Evolutionary conservation across 2,888 invertebrate species (phyloP), one percentile per base, ranked within the genome.

Genomic region (Protonemura montana): DNA sequence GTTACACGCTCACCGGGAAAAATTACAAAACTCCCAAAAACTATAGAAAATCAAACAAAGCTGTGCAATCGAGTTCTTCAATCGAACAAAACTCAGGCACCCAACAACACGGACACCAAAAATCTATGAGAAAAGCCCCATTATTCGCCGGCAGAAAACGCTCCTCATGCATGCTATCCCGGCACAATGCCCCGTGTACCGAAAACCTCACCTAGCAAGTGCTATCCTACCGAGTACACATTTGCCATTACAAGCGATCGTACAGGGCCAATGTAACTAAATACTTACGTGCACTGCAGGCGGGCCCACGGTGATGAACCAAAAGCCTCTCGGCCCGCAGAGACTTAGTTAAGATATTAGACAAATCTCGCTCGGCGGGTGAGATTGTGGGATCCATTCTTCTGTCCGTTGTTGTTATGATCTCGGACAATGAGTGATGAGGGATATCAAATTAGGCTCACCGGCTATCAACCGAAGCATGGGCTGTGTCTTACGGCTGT

Each of bases 261-360:
- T 1, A 2, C 16, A 21, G 16, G 13, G 16, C 2, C 21, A 59
- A 59, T 59, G 84, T 84, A 84, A 84, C 84, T 84, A 84, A 84
- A 84, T 84, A 84, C 76, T 84, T 84, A 25, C 27, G 5, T 6
- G 59, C 84, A 0, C 84, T 0, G 21, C 84, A 76, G 84, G 84
- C 26, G 84, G 84, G 27, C 29, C 27, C 13, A 21, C 26, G 10
- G 7, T 25, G n/a, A n/a, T n/a, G 82, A n/a, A 25, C 30, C 16
- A n/a, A 21, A 59, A 10, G 59, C 59, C n/a, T n/a, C n/a, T n/a
- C 1, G 59, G 13, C 6, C 7, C 16, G 2, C 35, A 10, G 59
- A 59, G 59, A 59, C 59, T 59, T 83, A 83, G 83, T 83, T 42
- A 83, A 83, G 83, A 83, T 83, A 83, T 83, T 83, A 83, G n/a